Evolutionary conservation across 2,113 vertebrate genomes (phyloP), one percentile per base, ranked within the genome.

Genomic region (Pseudolaguvia tuberculata): DNA sequence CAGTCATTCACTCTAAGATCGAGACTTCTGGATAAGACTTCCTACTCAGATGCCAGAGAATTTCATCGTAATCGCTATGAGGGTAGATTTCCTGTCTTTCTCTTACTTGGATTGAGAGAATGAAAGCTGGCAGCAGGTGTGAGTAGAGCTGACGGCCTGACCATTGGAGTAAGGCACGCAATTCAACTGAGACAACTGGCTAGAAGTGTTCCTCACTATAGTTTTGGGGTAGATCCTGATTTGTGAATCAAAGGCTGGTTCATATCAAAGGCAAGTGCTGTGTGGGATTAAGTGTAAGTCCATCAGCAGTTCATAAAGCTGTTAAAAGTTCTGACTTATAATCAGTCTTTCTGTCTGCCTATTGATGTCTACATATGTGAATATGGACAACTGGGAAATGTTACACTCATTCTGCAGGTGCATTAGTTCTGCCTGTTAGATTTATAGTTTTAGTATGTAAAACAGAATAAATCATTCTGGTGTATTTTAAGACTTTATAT

Each of bases 51-150:
- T 88, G 73, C 79, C 88, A 88, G 86, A 85, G 73, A 83, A 78
- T 85, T 83, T 62, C 70, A 80, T 83, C 80, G 76, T 79, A 87
- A 87, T 82, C 79, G 72, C 73, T 81, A 87, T 61, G 73, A 89
- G 85, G 78, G 82, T 83, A 89, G 85, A 89, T 90, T 92, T 92
- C 91, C 91, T 91, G 89, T 85, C 87, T 82, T 72, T 79, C 70
- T 65, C 78, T 82, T 20, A 72, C 78, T 80, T 81, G 83, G 66
- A 81, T 79, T 76, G 18, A 67, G 68, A 81, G 67, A 85, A 84
- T 85, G 83, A 87, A 85, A 82, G 78, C 81, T 45, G 55, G 82
- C 58, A 70, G 57, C 9, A 70, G 82, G 69, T 82, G 84, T 82
- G 74, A 78, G 80, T 56, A 70, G 77, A 7, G n/a, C 42, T 77